A percentile compares a stretch with the other conserved stretches of the same genome.
phyloP scores from a whole-genome alignment of 1,140 invertebrate genomes.

The Augochlora pura region DNA sequence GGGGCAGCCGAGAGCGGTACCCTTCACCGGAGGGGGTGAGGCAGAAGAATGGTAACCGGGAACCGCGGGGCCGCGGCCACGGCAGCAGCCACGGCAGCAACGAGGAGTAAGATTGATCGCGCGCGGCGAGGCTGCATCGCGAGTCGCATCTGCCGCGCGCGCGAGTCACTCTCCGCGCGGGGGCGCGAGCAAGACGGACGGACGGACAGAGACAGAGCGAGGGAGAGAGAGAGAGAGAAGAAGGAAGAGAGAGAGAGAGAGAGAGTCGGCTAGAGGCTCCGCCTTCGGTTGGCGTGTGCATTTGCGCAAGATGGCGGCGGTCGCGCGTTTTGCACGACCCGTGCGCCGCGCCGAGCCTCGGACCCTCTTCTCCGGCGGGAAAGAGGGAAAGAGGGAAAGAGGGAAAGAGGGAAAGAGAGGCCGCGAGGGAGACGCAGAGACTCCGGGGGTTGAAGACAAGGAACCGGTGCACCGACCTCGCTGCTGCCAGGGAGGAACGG shows the following conservation, averaged over 20 bases:
- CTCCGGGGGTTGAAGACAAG: not conserved
- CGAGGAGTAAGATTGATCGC: constrained; percentile 66
- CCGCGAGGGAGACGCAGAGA: not conserved
- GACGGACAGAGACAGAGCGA: not conserved
- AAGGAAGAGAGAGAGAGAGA: constrained; percentile 57
- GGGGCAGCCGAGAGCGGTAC: not conserved
- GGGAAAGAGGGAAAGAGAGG: constrained; percentile 7
- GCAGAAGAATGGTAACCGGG: too few species aligned
- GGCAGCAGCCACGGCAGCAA: constrained; percentile 24
- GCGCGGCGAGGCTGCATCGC: constrained; percentile 56
- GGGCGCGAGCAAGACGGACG: not conserved
- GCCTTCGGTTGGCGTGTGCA: constrained; percentile 77
- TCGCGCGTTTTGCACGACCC: constrained; percentile 51
- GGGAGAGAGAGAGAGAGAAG: constrained; percentile 56
- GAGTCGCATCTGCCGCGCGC: constrained; percentile 55
- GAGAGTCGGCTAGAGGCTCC: constrained; percentile 73
- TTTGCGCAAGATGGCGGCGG: constrained; percentile 80
- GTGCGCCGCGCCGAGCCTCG: constrained; percentile 5
- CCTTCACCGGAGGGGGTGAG: not conserved
- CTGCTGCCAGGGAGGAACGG: not conserved
- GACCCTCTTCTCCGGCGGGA: constrained; percentile 27
- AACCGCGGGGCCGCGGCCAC: constrained; percentile 6
- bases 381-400: constrained; percentile 11
- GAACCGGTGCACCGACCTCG: not conserved
- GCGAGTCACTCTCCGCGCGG: constrained; percentile 22